Conservation (phyloP, 1,140 invertebrate genomes). For the Zaprionus gabonicus region DNA sequence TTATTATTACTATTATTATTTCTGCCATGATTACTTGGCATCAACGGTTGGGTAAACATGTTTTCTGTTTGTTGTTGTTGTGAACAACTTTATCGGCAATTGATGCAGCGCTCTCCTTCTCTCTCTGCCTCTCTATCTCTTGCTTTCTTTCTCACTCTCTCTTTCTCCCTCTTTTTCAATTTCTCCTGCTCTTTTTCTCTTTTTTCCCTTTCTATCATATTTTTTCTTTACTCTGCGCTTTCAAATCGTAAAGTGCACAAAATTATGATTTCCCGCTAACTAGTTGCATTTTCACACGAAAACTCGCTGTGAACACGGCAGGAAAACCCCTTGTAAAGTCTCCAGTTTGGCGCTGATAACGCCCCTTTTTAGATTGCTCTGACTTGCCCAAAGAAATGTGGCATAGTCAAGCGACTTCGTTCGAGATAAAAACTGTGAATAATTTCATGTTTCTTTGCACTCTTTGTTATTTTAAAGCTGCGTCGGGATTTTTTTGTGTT, state of each 20-base stretch:
- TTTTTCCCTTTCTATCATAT: background rate
- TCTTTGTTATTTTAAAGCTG: no score
- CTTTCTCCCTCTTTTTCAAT: background rate
- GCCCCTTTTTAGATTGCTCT: background rate
- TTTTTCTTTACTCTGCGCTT: background rate
- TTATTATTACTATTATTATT: slow-evolving; percentile 10
- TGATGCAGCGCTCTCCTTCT: background rate
- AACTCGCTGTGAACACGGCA: background rate
- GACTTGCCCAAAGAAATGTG: background rate
- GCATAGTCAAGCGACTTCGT: background rate
- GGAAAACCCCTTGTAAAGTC: background rate
- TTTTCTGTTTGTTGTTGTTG: background rate
- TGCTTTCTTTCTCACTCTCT: background rate
- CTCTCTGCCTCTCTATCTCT: background rate
- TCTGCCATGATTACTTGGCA: background rate
- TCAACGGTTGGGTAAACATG: background rate
- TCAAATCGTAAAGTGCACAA: slow-evolving; percentile 6
- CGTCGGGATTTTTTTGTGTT: no score
- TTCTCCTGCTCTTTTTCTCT: background rate
- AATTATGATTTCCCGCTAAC: background rate
- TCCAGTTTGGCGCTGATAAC: background rate
- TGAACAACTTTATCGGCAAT: background rate
- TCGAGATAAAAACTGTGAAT: background rate
- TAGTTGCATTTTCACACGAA: slow-evolving; percentile 6
- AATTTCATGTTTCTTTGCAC: background rate